Conservation (phyloP, 1,140 invertebrate genomes). For the Cotesia vestalis region DNA sequence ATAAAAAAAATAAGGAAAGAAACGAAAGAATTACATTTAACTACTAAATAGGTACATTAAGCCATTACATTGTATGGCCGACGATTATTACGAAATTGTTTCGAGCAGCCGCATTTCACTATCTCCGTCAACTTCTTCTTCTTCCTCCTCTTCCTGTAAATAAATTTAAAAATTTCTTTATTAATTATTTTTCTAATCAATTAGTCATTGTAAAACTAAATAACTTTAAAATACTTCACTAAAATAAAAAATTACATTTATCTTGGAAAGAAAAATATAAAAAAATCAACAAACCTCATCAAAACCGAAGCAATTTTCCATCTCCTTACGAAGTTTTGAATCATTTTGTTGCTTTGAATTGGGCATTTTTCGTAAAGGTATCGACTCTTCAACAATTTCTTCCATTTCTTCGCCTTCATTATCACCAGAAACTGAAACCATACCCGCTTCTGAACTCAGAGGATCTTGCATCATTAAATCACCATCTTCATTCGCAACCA, state of each 20-base stretch:
- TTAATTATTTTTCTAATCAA: neutral
- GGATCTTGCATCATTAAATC: constrained; percentile 65
- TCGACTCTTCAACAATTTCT: constrained; percentile 53
- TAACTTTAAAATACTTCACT: neutral
- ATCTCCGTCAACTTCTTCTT: constrained; percentile 54
- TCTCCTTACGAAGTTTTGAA: constrained; percentile 71
- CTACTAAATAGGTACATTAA: constrained; percentile 53
- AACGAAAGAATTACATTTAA: constrained; percentile 52
- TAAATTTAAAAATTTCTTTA: neutral
- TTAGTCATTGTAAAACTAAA: neutral
- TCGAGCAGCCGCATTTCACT: constrained; percentile 57
- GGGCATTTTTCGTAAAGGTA: constrained; percentile 41
- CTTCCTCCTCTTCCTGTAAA: constrained; percentile 50
- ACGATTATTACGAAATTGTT: constrained; percentile 59
- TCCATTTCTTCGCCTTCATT: constrained; percentile 55
- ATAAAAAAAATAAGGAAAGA: constrained; percentile 1
- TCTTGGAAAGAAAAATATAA: neutral
- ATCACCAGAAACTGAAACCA: constrained; percentile 57
- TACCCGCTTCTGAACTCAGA: constrained; percentile 56
- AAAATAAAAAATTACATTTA: neutral
- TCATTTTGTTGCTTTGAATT: constrained; percentile 58
- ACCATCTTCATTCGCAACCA: constrained; percentile 63
- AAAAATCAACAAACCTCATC: constrained; percentile 70
- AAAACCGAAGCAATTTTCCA: constrained; percentile 87
- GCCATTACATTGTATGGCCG: constrained; percentile 31